phyloP scores from a whole-genome alignment of 2,888 invertebrate species.

The Eupithecia vulgata region DNA sequence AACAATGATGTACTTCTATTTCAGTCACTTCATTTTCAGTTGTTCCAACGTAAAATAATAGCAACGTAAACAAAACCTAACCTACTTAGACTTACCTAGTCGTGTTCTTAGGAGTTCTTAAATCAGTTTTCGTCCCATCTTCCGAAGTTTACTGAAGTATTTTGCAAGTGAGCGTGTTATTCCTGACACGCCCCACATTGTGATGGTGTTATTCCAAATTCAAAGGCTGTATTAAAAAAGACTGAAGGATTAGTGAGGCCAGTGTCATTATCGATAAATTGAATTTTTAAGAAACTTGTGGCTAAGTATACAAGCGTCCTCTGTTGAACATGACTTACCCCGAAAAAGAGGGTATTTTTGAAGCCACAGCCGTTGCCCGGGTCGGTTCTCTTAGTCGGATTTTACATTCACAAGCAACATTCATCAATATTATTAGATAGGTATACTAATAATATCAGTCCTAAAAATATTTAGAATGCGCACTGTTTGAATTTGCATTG shows the following conservation, averaged over 20 bases:
- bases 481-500: background rate
- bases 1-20: too few relatives aligned
- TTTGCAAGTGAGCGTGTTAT: conserved; percentile 45
- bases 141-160: conserved; percentile 8
- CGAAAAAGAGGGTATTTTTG: too few relatives aligned
- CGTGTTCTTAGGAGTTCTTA: background rate
- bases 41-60: background rate
- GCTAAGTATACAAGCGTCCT: background rate
- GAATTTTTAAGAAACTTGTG: background rate
- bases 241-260: background rate
- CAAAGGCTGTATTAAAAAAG: conserved; percentile 70
- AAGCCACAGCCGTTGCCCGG: too few relatives aligned
- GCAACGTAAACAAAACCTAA: background rate
- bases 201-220: conserved; percentile 77
- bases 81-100: background rate
- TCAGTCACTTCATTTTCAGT: background rate
- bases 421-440: too few relatives aligned
- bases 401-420: too few relatives aligned
- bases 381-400: too few relatives aligned
- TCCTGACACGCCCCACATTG: conserved; percentile 67
- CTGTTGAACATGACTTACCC: background rate
- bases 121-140: background rate
- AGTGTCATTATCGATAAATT: background rate
- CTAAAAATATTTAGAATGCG: background rate
- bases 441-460: too few relatives aligned